phyloP scores from a whole-genome alignment of 2,113 vertebrate species.

The Pao palembangensis region DNA sequence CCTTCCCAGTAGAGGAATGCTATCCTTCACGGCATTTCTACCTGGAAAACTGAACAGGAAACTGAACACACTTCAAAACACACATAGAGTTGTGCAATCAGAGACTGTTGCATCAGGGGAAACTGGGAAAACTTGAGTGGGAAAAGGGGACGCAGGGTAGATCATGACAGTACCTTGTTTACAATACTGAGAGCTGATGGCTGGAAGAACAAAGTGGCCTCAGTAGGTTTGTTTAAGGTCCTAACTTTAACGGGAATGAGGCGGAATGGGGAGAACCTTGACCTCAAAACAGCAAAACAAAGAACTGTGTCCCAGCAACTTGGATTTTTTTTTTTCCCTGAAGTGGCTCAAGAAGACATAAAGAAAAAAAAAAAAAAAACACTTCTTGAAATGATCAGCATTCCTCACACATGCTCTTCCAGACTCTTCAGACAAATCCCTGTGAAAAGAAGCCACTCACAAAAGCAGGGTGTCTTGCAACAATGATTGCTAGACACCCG shows the following conservation, averaged over 20 bases:
- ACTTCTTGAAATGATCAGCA: constrained; percentile 18
- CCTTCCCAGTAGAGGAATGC: constrained; percentile 23
- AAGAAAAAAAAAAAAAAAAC: neutral
- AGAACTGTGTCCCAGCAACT: constrained; percentile 4
- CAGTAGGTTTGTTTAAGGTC: constrained; percentile 30
- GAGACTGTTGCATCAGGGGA: constrained; percentile 43
- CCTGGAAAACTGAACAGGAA: constrained; percentile 16
- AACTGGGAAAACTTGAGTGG: constrained; percentile 30
- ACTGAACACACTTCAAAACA: neutral
- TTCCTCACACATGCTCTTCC: constrained; percentile 19
- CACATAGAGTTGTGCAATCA: constrained; percentile 19
- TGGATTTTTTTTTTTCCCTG: constrained; percentile 8
- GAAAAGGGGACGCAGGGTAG: constrained; percentile 3
- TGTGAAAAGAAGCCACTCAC: constrained; percentile 21
- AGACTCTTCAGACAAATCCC: constrained; percentile 15
- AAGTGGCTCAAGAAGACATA: constrained; percentile 21
- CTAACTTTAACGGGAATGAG: constrained; percentile 36
- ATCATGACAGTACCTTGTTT: constrained; percentile 49
- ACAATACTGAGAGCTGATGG: constrained; percentile 11
- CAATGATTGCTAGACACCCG: too few relatives aligned
- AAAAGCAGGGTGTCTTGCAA: constrained; percentile 3
- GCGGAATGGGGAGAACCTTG: constrained; percentile 21
- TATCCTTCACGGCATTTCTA: constrained; percentile 20
- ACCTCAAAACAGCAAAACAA: constrained; percentile 31
- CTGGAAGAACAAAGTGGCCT: constrained; percentile 34